Evolutionary conservation across 2,797 vertebrate species (phyloP), one percentile per base, ranked within the genome.

Genomic region (Malurus leucopterus): DNA sequence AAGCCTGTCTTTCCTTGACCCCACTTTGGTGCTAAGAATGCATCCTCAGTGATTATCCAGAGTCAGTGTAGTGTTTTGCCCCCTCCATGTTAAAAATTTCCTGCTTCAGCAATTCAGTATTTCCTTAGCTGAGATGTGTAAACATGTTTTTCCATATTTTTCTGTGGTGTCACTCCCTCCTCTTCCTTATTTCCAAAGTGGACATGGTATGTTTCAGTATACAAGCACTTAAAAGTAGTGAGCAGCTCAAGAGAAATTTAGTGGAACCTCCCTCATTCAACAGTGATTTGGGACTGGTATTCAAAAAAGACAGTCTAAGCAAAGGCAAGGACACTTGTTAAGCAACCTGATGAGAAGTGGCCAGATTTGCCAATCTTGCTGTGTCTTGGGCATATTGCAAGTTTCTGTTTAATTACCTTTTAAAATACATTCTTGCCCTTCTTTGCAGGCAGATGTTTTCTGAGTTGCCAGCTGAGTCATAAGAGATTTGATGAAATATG

Each of bases 401-500:
- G 16, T 17, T 62, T 86, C 63, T 86, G 29, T 72, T 90, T 90
- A 71, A 62, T 79, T 86, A 77, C 58, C 46, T 93, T 83, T 92
- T 88, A 41, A 83, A 88, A 93, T 89, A 62, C 43, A 62, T 88
- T 71, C 78, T 51, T 75, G 51, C 16, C 53, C 43, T 55, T 47
- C 78, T 93, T 84, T 86, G 67, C 54, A 82, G 47, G 80, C 81
- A 92, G 65, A 67, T n/a, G 21, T 88, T 92, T 92, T 91, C 74
- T 95, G 80, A 90, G 73, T 94, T 94, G 81, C 79, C 89, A 93
- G 77, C 91, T 94, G 87, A 95, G 83, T 91, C 72, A 46, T 80
- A 91, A 94, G 88, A 96, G 91, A 88, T 93, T 93, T 95, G 47
- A 36, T 90, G 88, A 96, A 96, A 97, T 94, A 91, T 61, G 89